Percentiles rank a stretch among this genome's conserved stretches.
phyloP scores from a whole-genome alignment of 2,113 vertebrate species.

The Microtus oregoni region DNA sequence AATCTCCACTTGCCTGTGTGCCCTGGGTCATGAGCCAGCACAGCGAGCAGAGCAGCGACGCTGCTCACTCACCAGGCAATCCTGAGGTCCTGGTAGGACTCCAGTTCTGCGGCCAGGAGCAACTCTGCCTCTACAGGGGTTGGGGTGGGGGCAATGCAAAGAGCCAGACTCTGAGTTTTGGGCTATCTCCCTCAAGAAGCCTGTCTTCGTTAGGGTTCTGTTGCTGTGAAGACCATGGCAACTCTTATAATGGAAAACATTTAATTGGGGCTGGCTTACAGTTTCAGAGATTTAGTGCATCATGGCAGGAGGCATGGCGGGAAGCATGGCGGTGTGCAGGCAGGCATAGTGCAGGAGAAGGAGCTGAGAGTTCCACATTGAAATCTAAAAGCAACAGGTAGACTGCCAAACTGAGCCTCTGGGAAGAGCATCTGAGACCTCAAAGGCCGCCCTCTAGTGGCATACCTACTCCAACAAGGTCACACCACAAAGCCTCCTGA shows the following conservation, averaged over 20 bases:
- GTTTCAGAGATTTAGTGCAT: not conserved
- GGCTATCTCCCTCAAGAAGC: not conserved
- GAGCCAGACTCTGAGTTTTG: not conserved
- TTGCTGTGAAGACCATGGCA: not conserved
- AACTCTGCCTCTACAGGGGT: not conserved
- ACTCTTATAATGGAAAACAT: not conserved
- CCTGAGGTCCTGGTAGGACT: too few species aligned
- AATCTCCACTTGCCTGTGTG: not conserved
- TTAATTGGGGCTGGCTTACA: not conserved
- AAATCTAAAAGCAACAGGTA: too few species aligned
- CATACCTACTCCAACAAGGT: not conserved
- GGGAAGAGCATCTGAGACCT: not conserved
- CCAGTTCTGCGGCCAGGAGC: fast-evolving
- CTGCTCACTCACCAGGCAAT: fast-evolving
- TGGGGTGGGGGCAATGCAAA: fast-evolving
- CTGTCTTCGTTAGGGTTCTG: not conserved
- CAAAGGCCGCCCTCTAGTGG: not conserved
- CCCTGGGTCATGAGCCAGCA: fast-evolving
- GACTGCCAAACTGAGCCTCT: not conserved
- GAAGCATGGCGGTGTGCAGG: not conserved
- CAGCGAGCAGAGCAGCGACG: fast-evolving
- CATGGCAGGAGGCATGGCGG: not conserved
- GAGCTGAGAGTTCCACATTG: not conserved
- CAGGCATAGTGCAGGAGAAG: not conserved
- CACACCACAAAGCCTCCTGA: not conserved